A percentile compares a stretch with the other conserved stretches of the same genome.
Conservation (phyloP, 2,888 invertebrate genomes). For the Pollenia griseotomentosa region DNA sequence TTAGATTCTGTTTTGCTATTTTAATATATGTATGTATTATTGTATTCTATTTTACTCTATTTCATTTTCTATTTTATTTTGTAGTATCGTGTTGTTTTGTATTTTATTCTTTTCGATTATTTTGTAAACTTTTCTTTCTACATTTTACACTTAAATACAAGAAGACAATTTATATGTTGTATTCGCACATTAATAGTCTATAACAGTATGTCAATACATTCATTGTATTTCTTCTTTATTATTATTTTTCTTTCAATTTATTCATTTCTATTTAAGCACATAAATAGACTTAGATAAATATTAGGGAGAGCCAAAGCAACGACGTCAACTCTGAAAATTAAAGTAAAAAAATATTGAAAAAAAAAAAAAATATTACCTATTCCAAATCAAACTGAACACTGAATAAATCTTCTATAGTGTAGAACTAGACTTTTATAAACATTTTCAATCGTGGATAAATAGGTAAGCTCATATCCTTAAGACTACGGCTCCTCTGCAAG, state of each 20-base stretch:
- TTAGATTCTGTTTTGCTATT: constrained; percentile 16
- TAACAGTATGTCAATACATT: constrained; percentile 53
- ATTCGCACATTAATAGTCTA: constrained; percentile 25
- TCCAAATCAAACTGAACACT: too few species aligned
- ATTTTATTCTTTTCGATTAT: constrained; percentile 23
- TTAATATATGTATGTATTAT: constrained; percentile 20
- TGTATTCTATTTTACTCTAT: constrained; percentile 38
- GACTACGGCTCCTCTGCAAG: too few species aligned
- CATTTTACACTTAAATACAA: not conserved
- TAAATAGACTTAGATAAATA: too few species aligned
- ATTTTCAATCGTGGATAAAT: too few species aligned
- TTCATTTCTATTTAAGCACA: not conserved
- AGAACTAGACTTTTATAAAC: too few species aligned
- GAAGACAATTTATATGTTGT: not conserved
- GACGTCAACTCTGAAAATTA: too few species aligned
- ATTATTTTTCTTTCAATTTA: not conserved
- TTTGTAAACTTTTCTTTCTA: not conserved
- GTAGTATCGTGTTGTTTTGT: constrained; percentile 7
- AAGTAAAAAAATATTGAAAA: too few species aligned
- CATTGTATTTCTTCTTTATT: constrained; percentile 19
- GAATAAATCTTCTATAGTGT: too few species aligned
- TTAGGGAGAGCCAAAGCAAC: too few species aligned
- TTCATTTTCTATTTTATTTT: not conserved
- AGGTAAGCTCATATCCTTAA: too few species aligned
- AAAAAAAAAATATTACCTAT: too few species aligned